These are phyloP conservation scores for Porites australiensis DNA, from an alignment of 64 coral and sea anemone genomes.

Conservation along the genomic window DNA sequence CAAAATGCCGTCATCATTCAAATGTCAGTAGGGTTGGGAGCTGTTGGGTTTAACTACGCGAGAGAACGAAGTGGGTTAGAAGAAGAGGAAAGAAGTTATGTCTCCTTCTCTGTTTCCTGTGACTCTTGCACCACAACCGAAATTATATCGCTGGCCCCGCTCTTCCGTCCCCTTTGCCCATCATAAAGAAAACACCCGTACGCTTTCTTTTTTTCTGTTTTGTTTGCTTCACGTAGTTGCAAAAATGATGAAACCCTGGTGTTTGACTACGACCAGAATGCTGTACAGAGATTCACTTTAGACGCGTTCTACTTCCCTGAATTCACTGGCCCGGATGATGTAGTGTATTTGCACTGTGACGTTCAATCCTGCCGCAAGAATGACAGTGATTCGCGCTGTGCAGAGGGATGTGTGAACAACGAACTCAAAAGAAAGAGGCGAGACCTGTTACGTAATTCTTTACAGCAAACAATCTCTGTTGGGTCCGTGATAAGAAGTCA, in stretches of 20 bases:
- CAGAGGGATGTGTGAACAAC: slow-evolving; percentile 48
- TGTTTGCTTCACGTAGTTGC: slow-evolving; percentile 54
- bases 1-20: no score
- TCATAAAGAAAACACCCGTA: no score
- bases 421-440: slow-evolving; percentile 14
- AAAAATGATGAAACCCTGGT: slow-evolving; percentile 46
- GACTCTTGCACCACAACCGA: no score
- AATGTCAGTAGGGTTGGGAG: no score
- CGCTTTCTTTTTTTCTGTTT: not conserved
- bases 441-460: not conserved
- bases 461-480: slow-evolving; percentile 30
- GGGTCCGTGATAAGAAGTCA: slow-evolving; percentile 68
- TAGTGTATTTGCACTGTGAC: slow-evolving; percentile 72
- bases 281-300: slow-evolving; percentile 61
- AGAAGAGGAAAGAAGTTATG: no score
- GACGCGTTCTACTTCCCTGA: slow-evolving; percentile 74
- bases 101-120: no score
- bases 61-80: no score
- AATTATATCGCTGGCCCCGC: no score
- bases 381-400: slow-evolving; percentile 72
- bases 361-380: slow-evolving; percentile 73
- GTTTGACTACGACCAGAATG: slow-evolving; percentile 66
- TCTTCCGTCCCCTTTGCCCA: no score
- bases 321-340: not conserved
- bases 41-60: no score